Conservation (phyloP, 2,113 vertebrate species). For the Gila orcuttii region DNA sequence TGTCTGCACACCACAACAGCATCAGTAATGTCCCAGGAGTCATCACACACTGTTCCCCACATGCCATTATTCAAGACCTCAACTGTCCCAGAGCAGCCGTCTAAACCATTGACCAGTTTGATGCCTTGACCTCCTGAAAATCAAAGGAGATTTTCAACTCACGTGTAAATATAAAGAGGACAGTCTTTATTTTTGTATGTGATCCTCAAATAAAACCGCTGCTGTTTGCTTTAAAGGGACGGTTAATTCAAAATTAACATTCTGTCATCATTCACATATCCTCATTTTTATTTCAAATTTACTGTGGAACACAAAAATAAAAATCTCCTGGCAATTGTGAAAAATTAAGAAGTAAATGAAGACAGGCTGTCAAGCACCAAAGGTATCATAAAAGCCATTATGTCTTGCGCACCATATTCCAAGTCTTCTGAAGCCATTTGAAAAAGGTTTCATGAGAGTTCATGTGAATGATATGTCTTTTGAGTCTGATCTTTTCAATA, state of each 20-base stretch:
- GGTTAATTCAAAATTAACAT: background rate
- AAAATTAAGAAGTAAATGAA: background rate
- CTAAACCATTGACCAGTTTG: constrained; percentile 61
- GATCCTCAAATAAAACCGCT: background rate
- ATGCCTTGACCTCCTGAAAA: background rate
- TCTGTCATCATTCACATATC: background rate
- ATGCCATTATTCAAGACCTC: constrained; percentile 54
- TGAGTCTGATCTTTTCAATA: no score
- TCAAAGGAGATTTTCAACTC: background rate
- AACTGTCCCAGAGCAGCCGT: constrained; percentile 64
- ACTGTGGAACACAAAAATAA: background rate
- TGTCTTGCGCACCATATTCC: no score
- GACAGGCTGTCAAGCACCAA: no score
- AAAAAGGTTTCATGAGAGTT: no score
- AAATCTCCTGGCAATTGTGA: background rate
- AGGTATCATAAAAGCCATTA: no score
- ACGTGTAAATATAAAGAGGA: constrained; percentile 24
- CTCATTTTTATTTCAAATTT: background rate
- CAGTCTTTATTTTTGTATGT: background rate
- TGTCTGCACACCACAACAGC: constrained; percentile 66
- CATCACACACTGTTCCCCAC: constrained; percentile 67
- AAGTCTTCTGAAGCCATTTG: no score
- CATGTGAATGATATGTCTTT: no score
- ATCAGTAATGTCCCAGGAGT: constrained; percentile 53
- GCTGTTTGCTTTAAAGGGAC: background rate